Percentiles rank a stretch among this genome's conserved stretches.
phyloP scores from a whole-genome alignment of 2,888 invertebrate species.

The Philopedon plagiatum region DNA sequence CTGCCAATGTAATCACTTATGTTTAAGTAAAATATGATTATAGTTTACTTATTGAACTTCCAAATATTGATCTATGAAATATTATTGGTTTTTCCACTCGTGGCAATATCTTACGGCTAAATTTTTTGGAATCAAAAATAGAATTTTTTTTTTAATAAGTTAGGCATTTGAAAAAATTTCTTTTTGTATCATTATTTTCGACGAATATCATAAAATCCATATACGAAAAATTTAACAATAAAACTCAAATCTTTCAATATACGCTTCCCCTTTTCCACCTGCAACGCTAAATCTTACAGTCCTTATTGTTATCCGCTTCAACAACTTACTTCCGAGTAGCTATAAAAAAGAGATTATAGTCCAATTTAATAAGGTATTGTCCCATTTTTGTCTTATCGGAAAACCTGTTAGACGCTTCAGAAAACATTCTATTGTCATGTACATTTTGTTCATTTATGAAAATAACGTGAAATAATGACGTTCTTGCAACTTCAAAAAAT shows the following conservation, averaged over 20 bases:
- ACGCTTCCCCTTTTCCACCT: not conserved
- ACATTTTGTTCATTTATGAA: not conserved
- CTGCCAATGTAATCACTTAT: no score
- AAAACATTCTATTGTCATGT: not conserved
- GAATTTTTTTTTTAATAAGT: no score
- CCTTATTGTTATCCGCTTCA: slow-evolving; percentile 9
- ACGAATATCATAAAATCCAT: not conserved
- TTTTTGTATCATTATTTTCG: not conserved
- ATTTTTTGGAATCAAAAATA: no score
- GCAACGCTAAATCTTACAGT: not conserved
- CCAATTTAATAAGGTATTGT: slow-evolving; percentile 10
- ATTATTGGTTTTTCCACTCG: no score
- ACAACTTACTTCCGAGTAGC: slow-evolving; percentile 10
- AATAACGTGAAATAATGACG: not conserved
- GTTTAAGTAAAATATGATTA: no score
- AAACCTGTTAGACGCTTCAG: not conserved
- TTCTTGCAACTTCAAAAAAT: no score
- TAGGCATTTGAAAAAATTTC: no score
- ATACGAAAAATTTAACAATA: not conserved
- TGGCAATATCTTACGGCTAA: no score
- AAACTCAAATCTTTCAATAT: not conserved
- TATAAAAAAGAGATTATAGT: slow-evolving; percentile 6
- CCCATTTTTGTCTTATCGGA: not conserved
- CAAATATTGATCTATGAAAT: no score
- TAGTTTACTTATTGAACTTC: no score